Base-by-base conservation (phyloP, 2,888 invertebrate genomes). In the Anorthoa munda region DNA sequence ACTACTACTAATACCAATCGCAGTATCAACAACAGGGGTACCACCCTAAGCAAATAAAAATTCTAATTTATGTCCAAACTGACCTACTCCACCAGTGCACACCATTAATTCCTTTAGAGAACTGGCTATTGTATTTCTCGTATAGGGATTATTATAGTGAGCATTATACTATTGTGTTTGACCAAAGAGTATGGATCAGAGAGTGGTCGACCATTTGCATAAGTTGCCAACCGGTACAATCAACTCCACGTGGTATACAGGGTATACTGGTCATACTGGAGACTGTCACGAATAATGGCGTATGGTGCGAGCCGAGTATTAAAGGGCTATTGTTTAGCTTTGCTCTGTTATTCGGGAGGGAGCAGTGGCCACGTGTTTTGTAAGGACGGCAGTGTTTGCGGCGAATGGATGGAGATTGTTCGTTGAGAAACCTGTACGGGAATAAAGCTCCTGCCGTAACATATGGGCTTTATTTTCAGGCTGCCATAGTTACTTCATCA, bases 321-420 rank as follows among this genome's bases (percentile, higher is more conserved):
- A 83, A 77, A 79, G 81, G 75, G 67, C 87, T 75, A 87, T 87
- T 87, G 87, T 87, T 87, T 83, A 79, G 77, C n/a, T 77, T 81
- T 59, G 60, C 73, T 77, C 66, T 70, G 72, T 78, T 77, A 75
- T 81, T 77, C 31, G 59, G 73, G 46, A 72, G 83, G 78, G 81
- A 82, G 75, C 74, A 73, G 68, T 63, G 75, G 84, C 84, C 86
- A 87, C 87, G 87, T 87, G 87, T 87, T 82, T 72, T 64, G 53
- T 87, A 83, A 86, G 74, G 84, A 39, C 55, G 2, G 5, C 4
- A 31, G 58, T 76, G 70, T 71, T 81, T 72, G 60, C 71, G 61
- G 58, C 79, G 77, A 83, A 69, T 61, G 46, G 4, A 31, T 1
- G 9, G 50, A 12, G 13, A 50, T 45, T 69, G 17, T 77, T 61